These are phyloP conservation scores for Petrocephalus microphthalmus DNA, from an alignment of 2,113 vertebrate species.

Conservation along the genomic window DNA sequence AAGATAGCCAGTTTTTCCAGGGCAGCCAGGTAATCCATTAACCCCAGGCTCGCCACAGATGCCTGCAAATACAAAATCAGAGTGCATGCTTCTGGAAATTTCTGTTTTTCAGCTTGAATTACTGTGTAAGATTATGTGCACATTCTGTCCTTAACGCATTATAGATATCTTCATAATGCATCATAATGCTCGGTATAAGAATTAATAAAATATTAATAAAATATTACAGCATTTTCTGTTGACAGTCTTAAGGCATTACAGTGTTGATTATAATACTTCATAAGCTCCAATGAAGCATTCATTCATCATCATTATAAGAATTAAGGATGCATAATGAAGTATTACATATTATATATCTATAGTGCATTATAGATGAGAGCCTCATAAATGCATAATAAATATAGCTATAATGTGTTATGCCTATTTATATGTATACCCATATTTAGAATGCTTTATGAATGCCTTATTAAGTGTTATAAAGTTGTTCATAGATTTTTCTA, in stretches of 20 bases:
- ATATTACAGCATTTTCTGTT: too few relatives aligned
- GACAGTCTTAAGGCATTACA: too few relatives aligned
- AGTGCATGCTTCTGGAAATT: neutral
- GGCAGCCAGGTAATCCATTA: slow-evolving; percentile 37
- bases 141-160: neutral
- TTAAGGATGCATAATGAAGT: too few relatives aligned
- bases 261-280: too few relatives aligned
- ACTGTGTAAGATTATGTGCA: neutral
- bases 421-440: too few relatives aligned
- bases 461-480: neutral
- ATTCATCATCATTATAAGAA: too few relatives aligned
- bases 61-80: slow-evolving; percentile 39
- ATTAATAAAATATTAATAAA: too few relatives aligned
- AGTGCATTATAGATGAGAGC: too few relatives aligned
- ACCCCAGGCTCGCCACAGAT: slow-evolving; percentile 42
- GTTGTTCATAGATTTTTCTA: neutral
- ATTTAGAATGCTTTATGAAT: neutral
- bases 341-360: too few relatives aligned
- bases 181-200: neutral
- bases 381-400: too few relatives aligned
- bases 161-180: neutral
- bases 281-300: too few relatives aligned
- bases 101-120: neutral
- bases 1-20: slow-evolving; percentile 38
- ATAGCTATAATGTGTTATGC: too few relatives aligned